A percentile compares a stretch with the other conserved stretches of the same genome.
Conservation (phyloP, 2,888 invertebrate genomes). For the Scaptomyza parva region DNA sequence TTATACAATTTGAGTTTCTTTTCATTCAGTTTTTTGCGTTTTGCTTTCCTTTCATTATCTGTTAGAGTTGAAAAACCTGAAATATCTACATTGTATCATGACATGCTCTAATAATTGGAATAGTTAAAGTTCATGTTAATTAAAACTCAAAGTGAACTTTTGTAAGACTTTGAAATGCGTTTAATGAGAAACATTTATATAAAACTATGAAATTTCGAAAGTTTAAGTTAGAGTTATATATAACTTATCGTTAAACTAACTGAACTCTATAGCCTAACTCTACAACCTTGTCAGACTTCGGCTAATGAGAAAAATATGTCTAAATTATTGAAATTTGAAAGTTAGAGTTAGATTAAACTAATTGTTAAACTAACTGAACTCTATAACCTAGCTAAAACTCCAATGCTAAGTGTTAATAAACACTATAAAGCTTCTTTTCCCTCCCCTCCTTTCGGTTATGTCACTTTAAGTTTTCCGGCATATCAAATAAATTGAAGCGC, state of each 20-base stretch:
- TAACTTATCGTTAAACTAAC: background rate
- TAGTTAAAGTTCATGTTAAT: constrained; percentile 23
- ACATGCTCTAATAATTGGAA: constrained; percentile 27
- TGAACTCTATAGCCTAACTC: background rate
- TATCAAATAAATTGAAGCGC: constrained; percentile 25
- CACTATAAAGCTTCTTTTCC: background rate
- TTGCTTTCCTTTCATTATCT: constrained; percentile 10
- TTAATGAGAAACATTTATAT: constrained; percentile 1
- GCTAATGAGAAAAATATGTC: no score
- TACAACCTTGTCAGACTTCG: no score
- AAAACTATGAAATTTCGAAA: background rate
- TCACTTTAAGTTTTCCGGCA: constrained; percentile 41
- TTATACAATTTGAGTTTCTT: constrained; percentile 8
- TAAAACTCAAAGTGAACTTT: constrained; percentile 12
- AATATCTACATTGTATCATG: constrained; percentile 13
- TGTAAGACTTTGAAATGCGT: constrained; percentile 4
- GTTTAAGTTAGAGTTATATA: no score
- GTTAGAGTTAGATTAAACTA: no score
- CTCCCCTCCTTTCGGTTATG: background rate
- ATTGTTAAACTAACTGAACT: background rate
- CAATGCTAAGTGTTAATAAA: background rate
- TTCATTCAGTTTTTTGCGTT: no score
- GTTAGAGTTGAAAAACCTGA: constrained; percentile 10
- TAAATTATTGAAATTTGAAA: no score
- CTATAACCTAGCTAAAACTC: background rate